Evolutionary conservation across 2,797 vertebrate genomes (phyloP).

Genomic region (Aldrovandia affinis): DNA sequence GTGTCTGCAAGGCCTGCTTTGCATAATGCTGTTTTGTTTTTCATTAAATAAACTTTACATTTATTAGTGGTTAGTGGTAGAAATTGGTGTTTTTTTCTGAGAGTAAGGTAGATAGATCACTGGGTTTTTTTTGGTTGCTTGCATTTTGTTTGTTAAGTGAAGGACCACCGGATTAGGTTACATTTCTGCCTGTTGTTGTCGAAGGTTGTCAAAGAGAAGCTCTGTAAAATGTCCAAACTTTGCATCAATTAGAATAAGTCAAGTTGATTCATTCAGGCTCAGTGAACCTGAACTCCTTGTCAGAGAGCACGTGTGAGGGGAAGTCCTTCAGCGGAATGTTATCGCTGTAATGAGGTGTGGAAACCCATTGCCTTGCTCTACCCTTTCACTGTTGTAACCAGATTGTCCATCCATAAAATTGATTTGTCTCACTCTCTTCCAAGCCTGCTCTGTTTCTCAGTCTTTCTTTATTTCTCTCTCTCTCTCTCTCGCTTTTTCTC

Average conservation of each 20-base stretch:
- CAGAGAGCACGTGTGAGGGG: not conserved
- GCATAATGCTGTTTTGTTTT: slow-evolving; percentile 56
- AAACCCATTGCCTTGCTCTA: slow-evolving; percentile 27
- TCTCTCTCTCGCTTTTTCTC: not conserved
- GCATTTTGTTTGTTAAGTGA: not conserved
- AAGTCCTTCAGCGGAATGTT: slow-evolving; percentile 19
- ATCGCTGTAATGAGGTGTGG: slow-evolving; percentile 21
- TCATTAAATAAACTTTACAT: slow-evolving; percentile 56
- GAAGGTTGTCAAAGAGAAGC: slow-evolving; percentile 9
- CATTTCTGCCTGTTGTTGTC: slow-evolving; percentile 1
- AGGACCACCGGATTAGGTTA: not conserved
- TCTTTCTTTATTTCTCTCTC: not conserved
- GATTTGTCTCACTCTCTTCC: slow-evolving; percentile 26
- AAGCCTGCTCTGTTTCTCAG: slow-evolving; percentile 20
- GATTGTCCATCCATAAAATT: slow-evolving; percentile 19
- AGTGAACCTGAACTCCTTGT: slow-evolving; percentile 33
- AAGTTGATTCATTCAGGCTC: slow-evolving; percentile 26
- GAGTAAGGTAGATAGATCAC: slow-evolving; percentile 2
- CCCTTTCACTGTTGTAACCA: slow-evolving; percentile 32
- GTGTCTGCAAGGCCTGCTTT: slow-evolving; percentile 52
- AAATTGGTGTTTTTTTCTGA: slow-evolving; percentile 31
- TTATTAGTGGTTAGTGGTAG: slow-evolving; percentile 48
- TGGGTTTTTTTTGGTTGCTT: not conserved
- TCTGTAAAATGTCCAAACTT: slow-evolving; percentile 27
- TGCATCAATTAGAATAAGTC: slow-evolving; percentile 26